A percentile compares a stretch with the other conserved stretches of the same genome.
phyloP scores from a whole-genome alignment of 1,140 invertebrate species.

The Lerema accius region DNA sequence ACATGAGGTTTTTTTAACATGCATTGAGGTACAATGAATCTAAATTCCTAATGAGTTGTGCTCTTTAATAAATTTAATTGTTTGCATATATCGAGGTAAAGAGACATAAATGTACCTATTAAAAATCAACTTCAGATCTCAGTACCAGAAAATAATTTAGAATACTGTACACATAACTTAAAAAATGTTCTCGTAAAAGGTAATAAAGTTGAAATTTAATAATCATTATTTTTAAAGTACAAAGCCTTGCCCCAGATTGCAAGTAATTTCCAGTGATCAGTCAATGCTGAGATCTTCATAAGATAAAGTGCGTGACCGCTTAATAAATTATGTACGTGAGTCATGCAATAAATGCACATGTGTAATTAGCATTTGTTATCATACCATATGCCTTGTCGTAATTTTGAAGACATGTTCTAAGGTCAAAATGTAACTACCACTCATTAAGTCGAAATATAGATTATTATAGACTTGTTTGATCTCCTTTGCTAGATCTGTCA shows the following conservation, averaged over 20 bases:
- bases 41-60: too few relatives aligned
- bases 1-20: too few relatives aligned
- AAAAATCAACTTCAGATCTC: not conserved
- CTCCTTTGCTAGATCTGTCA: too few relatives aligned
- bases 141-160: not conserved
- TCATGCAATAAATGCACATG: conserved; percentile 37
- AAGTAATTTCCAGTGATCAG: conserved; percentile 50
- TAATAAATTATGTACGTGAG: conserved; percentile 35
- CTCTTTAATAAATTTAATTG: too few relatives aligned
- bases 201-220: conserved; percentile 11
- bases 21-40: too few relatives aligned
- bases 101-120: too few relatives aligned
- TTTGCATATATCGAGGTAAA: too few relatives aligned
- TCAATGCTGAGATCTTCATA: conserved; percentile 56
- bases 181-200: not conserved
- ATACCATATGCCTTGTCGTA: too few relatives aligned
- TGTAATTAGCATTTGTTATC: conserved; percentile 40
- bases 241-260: conserved; percentile 46
- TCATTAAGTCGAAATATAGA: too few relatives aligned
- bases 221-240: conserved; percentile 27
- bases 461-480: too few relatives aligned
- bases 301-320: conserved; percentile 39
- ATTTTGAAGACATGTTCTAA: too few relatives aligned
- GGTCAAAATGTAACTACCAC: too few relatives aligned
- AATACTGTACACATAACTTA: not conserved